Evolutionary conservation across 2,797 vertebrate species (phyloP).

Genomic region (Coregonus ussuriensis): DNA sequence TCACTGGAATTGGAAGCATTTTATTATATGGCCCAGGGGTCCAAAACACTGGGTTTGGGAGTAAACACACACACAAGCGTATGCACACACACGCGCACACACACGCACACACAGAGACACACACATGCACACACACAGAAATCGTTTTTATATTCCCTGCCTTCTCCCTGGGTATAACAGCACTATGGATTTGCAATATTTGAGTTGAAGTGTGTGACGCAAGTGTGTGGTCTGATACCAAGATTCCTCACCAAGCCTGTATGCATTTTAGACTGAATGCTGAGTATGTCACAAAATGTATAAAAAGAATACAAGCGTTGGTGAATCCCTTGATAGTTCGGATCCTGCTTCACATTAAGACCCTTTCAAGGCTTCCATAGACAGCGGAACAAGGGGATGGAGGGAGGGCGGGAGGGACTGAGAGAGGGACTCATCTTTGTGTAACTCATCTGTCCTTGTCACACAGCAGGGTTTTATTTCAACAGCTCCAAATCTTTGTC

Average conservation of each 20-base stretch:
- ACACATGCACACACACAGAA: not conserved
- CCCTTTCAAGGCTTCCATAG: too few species aligned
- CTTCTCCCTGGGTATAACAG: not conserved
- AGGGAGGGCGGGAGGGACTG: not conserved
- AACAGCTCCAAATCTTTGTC: not conserved
- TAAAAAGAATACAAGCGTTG: not conserved
- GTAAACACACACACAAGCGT: not conserved
- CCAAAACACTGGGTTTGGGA: not conserved
- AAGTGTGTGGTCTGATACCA: not conserved
- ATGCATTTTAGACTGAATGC: not conserved
- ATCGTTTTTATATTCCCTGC: not conserved
- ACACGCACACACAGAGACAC: not conserved
- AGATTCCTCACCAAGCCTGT: not conserved
- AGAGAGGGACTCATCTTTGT: not conserved
- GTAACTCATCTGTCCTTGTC: slow-evolving; percentile 2
- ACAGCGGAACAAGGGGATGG: not conserved
- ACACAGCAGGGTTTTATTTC: not conserved
- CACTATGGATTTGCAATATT: not conserved
- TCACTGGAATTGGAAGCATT: too few species aligned
- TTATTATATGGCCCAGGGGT: too few species aligned
- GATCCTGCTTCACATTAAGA: not conserved
- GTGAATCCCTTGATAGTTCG: not conserved
- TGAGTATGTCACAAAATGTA: not conserved
- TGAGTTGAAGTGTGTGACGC: not conserved
- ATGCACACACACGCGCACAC: not conserved